A percentile compares a stretch with the other conserved stretches of the same genome.
phyloP scores from a whole-genome alignment of 1,140 invertebrate species.

The Hycleus cichorii region DNA sequence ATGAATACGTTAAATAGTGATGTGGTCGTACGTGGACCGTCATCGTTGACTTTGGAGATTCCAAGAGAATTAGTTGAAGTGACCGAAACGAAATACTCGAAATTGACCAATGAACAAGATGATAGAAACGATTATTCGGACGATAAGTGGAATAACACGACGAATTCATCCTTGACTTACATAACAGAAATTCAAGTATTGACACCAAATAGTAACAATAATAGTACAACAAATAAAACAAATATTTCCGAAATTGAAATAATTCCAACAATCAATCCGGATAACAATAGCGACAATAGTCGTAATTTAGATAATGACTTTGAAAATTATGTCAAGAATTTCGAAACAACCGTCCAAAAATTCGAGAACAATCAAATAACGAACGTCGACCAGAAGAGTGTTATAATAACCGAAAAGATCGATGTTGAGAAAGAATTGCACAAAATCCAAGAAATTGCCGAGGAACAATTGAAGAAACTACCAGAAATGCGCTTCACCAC shows the following conservation, averaged over 20 bases:
- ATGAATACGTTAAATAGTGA: conserved; percentile 29
- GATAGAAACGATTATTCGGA: conserved; percentile 5
- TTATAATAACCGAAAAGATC: conserved; percentile 24
- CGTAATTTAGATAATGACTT: conserved; percentile 32
- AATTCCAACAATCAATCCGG: conserved; percentile 8
- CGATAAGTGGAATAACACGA: conserved; percentile 5
- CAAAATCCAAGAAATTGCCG: conserved; percentile 38
- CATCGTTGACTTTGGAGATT: conserved; percentile 24
- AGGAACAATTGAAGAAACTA: conserved; percentile 37
- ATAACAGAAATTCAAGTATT: conserved; percentile 39
- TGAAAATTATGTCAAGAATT: conserved; percentile 36
- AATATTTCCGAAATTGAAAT: conserved; percentile 33
- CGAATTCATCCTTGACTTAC: conserved; percentile 29
- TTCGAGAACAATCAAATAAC: conserved; percentile 26
- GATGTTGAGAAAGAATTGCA: conserved; percentile 33
- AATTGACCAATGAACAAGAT: conserved; percentile 2
- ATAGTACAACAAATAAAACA: neutral
- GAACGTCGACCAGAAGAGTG: conserved; percentile 3
- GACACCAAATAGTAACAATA: conserved; percentile 19
- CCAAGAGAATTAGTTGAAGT: neutral
- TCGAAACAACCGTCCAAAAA: conserved; percentile 30
- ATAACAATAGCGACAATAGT: neutral
- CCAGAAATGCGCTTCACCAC: conserved; percentile 52
- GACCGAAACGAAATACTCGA: conserved; percentile 2
- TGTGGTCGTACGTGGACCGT: conserved; percentile 22